A percentile compares a stretch with the other conserved stretches of the same genome.
Evolutionary conservation across 2,888 invertebrate species (phyloP).

Genomic region (Marasmarcha lunaedactyla): DNA sequence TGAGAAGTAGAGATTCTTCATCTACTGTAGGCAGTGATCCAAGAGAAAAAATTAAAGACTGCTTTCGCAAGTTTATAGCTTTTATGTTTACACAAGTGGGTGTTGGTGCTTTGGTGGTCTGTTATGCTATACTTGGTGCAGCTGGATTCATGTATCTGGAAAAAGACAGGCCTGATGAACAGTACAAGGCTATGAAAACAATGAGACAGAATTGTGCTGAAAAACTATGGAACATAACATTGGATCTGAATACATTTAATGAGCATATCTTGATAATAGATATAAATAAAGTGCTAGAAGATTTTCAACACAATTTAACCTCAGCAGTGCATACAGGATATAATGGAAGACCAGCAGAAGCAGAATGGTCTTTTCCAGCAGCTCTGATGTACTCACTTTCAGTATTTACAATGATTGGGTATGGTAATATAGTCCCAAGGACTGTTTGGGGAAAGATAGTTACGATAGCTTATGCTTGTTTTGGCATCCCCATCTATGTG

Average conservation of each 20-base stretch:
- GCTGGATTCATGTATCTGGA: conserved; percentile 85
- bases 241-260: conserved; percentile 77
- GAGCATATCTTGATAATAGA: conserved; percentile 72
- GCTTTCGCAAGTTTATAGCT: conserved; percentile 86
- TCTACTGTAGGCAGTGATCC: conserved; percentile 76
- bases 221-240: conserved; percentile 77
- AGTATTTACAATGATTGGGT: conserved; percentile 93
- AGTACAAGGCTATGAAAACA: conserved; percentile 55
- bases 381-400: conserved; percentile 90
- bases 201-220: conserved; percentile 71
- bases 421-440: conserved; percentile 87
- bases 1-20: conserved; percentile 75
- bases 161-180: conserved; percentile 66
- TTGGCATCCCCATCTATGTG: conserved; percentile 89
- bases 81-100: conserved; percentile 95
- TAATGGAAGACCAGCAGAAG: conserved; percentile 74
- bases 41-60: conserved; percentile 84
- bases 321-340: conserved; percentile 77
- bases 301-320: conserved; percentile 78
- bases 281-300: conserved; percentile 71
- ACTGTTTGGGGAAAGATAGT: conserved; percentile 86
- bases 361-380: conserved; percentile 89
- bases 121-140: conserved; percentile 89
- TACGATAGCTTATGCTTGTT: conserved; percentile 87
- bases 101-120: conserved; percentile 87